phyloP scores from a whole-genome alignment of 2,888 invertebrate species.

The Pollenia amentaria region DNA sequence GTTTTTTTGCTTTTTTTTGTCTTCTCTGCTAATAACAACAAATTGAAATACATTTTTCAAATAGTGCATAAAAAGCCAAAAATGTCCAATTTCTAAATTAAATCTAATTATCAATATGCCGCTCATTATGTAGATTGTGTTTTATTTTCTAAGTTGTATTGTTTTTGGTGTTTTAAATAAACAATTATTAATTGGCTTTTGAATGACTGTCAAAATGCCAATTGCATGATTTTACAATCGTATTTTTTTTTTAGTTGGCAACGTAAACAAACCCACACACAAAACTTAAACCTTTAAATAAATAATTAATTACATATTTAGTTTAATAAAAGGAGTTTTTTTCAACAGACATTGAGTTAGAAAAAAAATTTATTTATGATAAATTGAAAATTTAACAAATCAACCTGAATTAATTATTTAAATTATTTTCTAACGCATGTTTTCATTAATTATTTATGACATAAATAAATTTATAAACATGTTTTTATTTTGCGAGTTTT shows the following conservation, averaged over 20 bases:
- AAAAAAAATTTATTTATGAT: conserved; percentile 34
- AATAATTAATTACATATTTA: conserved; percentile 33
- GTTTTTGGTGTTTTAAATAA: conserved; percentile 21
- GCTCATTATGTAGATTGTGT: neutral
- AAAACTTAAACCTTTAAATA: conserved; percentile 17
- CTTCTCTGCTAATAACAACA: conserved; percentile 5
- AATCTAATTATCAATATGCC: conserved; percentile 29
- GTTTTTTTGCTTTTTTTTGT: too few relatives aligned
- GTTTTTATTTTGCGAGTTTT: conserved; percentile 17
- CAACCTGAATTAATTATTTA: conserved; percentile 62
- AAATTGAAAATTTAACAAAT: conserved; percentile 56
- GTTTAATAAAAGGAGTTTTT: conserved; percentile 25
- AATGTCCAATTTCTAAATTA: conserved; percentile 5
- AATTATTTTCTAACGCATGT: conserved; percentile 69
- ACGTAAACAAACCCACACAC: neutral
- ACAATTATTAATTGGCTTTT: conserved; percentile 52
- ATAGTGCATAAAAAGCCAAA: neutral
- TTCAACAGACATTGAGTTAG: conserved; percentile 11
- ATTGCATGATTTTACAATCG: conserved; percentile 7
- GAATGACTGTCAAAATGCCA: conserved; percentile 54
- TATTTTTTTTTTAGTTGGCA: neutral
- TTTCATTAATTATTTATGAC: conserved; percentile 66
- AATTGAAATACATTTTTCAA: conserved; percentile 7
- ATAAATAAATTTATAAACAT: conserved; percentile 48
- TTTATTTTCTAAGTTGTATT: neutral